Percentiles rank a stretch among this genome's conserved stretches.
These are phyloP conservation scores for Oxyruncus cristatus DNA, from an alignment of 2,113 vertebrate genomes.

Conservation along the genomic window DNA sequence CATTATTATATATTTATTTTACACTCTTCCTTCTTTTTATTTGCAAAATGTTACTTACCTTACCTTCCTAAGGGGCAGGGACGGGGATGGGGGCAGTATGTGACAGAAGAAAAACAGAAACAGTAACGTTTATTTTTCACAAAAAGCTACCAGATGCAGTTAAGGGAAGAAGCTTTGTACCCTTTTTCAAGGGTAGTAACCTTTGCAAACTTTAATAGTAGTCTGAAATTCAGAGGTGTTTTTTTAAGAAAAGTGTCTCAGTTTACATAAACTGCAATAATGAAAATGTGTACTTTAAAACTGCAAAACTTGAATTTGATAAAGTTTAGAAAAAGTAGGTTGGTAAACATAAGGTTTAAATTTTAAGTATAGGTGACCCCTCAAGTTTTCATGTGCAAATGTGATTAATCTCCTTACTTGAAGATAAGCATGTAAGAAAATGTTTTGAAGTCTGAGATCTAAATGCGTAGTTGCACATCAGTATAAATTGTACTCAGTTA, in stretches of 20 bases:
- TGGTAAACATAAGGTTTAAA: neutral
- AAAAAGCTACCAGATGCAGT: neutral
- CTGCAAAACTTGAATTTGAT: neutral
- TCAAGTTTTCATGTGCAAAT: neutral
- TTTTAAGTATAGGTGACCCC: neutral
- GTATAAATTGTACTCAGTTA: neutral
- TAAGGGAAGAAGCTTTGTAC: neutral
- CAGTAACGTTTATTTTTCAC: neutral
- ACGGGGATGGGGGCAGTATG: neutral
- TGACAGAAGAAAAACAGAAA: neutral
- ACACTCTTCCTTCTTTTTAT: no score
- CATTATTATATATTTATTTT: neutral
- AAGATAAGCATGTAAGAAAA: neutral
- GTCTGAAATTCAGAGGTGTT: neutral
- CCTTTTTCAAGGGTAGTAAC: neutral
- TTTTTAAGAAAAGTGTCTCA: neutral
- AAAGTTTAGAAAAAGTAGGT: neutral
- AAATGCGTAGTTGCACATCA: neutral
- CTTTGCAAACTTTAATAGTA: neutral
- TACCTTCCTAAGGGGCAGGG: accelerated
- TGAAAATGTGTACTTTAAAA: neutral
- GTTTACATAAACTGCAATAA: neutral
- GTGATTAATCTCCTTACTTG: neutral
- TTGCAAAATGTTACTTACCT: neutral
- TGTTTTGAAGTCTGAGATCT: neutral